Evolutionary conservation across 2,113 vertebrate genomes (phyloP).

Genomic region (Balaeniceps rex): DNA sequence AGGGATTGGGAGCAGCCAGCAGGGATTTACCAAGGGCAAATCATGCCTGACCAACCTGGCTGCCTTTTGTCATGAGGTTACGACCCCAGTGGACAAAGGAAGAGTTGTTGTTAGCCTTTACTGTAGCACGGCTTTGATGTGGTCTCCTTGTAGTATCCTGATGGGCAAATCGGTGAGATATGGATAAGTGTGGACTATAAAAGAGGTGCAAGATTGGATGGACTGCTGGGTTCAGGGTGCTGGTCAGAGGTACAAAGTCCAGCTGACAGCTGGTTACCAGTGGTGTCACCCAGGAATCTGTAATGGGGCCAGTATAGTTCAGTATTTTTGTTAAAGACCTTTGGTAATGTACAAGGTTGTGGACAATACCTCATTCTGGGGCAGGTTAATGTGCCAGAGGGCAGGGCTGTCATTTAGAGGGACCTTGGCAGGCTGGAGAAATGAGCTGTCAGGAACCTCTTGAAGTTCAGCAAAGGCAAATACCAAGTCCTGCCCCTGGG

Average conservation of each 20-base stretch:
- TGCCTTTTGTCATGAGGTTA: background rate
- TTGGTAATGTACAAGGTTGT: too few relatives aligned
- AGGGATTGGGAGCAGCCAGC: background rate
- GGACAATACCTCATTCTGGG: background rate
- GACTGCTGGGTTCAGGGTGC: background rate
- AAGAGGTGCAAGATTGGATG: background rate
- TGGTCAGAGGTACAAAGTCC: background rate
- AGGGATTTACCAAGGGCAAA: background rate
- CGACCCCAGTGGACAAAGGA: background rate
- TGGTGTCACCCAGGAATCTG: background rate
- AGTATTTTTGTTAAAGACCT: background rate
- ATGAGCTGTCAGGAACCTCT: background rate
- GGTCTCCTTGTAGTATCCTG: background rate
- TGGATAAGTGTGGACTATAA: background rate
- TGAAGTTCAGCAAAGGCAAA: background rate
- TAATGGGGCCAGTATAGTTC: background rate
- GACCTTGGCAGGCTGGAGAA: background rate
- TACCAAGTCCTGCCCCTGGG: background rate
- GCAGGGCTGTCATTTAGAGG: background rate
- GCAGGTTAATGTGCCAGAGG: background rate
- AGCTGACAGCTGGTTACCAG: background rate
- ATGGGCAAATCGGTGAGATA: background rate
- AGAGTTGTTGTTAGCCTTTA: background rate
- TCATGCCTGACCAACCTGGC: background rate
- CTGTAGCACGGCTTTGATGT: background rate